These are phyloP conservation scores for Triplophysa dalaica DNA, from an alignment of 2,113 vertebrate genomes.

Conservation along the genomic window DNA sequence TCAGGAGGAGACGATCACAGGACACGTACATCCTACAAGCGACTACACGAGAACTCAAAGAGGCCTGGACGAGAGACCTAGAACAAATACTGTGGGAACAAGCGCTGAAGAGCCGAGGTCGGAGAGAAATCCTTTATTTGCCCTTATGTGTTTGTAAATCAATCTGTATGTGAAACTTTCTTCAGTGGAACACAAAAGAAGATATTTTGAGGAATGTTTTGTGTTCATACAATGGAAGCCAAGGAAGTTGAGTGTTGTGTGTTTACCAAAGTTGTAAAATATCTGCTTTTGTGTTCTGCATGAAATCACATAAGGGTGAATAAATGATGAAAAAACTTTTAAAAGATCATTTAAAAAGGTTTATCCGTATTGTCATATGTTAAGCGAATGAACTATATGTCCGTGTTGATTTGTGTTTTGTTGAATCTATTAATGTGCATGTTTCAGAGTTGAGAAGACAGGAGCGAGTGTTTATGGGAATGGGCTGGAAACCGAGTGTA, in stretches of 20 bases:
- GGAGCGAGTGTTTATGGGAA: conserved; percentile 79
- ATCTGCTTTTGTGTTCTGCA: no score
- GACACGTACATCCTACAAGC: conserved; percentile 75
- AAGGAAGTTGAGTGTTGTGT: no score
- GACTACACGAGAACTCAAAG: conserved; percentile 68
- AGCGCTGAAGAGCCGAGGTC: conserved; percentile 74
- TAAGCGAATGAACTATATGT: no score
- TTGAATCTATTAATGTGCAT: neutral
- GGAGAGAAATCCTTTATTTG: neutral
- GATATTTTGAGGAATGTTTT: no score
- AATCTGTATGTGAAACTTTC: no score
- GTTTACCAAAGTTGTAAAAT: no score
- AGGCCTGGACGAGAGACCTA: conserved; percentile 76
- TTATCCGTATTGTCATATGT: no score
- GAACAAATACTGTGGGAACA: conserved; percentile 78
- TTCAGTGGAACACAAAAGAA: no score
- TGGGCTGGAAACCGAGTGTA: conserved; percentile 76
- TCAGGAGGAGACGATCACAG: conserved; percentile 74
- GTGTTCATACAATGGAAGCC: no score
- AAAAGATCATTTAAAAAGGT: no score
- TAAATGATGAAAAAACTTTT: no score
- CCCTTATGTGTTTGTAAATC: neutral
- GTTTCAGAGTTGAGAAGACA: conserved; percentile 75
- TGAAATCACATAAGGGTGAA: neutral
- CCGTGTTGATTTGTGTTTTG: neutral